phyloP scores from a whole-genome alignment of 2,113 vertebrate genomes.

The Anarrhichthys ocellatus region DNA sequence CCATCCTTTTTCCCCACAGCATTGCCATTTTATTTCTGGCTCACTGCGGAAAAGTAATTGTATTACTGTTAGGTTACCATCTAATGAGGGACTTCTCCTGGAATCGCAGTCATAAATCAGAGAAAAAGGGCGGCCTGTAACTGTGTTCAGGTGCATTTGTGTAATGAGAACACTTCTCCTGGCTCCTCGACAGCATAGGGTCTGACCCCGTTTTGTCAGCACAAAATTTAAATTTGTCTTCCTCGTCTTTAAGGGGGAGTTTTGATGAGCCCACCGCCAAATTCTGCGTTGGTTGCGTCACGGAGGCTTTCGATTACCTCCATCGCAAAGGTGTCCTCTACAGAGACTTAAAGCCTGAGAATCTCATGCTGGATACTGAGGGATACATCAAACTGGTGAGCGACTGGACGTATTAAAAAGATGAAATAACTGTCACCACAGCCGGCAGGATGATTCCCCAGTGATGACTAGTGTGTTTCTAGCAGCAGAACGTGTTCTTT shows the following conservation, averaged over 20 bases:
- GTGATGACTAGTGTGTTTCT: too few species aligned
- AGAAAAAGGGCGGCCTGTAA: background rate
- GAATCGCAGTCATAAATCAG: background rate
- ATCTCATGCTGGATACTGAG: conserved; percentile 92
- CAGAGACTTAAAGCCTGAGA: conserved; percentile 95
- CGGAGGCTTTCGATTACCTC: conserved; percentile 95
- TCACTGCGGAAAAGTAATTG: background rate
- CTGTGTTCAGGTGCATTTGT: background rate
- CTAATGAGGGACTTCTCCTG: background rate
- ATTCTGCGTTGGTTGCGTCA: conserved; percentile 93
- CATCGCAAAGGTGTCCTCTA: conserved; percentile 92
- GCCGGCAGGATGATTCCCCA: too few species aligned
- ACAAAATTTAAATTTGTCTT: background rate
- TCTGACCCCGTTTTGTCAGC: background rate
- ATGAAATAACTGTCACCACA: background rate
- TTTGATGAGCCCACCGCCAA: conserved; percentile 92
- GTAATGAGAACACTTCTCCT: background rate
- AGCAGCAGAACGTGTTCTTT: too few species aligned
- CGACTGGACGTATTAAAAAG: background rate
- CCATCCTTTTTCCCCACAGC: background rate
- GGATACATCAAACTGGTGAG: conserved; percentile 94
- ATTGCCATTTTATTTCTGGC: background rate
- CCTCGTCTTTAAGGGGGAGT: conserved; percentile 86
- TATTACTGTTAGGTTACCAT: background rate
- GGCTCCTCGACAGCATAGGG: background rate